Evolutionary conservation across 2,888 invertebrate genomes (phyloP).

Genomic region (Meloe dianella): DNA sequence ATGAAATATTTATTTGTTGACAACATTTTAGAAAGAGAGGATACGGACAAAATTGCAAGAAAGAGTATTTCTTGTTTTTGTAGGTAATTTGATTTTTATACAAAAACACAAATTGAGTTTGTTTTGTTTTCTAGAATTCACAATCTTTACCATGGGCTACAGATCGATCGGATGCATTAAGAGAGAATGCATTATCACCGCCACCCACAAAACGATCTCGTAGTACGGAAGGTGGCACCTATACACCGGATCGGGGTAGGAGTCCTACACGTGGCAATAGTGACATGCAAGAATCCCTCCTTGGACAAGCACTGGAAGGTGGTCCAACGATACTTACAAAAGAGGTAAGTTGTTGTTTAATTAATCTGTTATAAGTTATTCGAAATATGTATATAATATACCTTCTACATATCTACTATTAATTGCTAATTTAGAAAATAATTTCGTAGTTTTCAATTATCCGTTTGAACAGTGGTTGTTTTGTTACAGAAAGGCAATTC

Average conservation of each 20-base stretch:
- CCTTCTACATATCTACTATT: too few relatives aligned
- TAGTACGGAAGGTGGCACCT: slow-evolving; percentile 63
- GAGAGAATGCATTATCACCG: slow-evolving; percentile 66
- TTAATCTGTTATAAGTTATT: slow-evolving; percentile 10
- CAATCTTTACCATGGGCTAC: slow-evolving; percentile 70
- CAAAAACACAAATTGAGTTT: background rate
- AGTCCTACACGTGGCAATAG: slow-evolving; percentile 70
- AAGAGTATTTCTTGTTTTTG: too few relatives aligned
- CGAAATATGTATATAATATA: too few relatives aligned
- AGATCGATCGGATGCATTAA: slow-evolving; percentile 56
- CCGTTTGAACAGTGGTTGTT: slow-evolving; percentile 17
- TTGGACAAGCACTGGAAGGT: slow-evolving; percentile 80
- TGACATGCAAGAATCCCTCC: slow-evolving; percentile 73
- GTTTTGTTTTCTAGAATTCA: slow-evolving; percentile 60
- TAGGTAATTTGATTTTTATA: slow-evolving; percentile 11
- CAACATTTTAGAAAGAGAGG: slow-evolving; percentile 24
- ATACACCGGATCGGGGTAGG: slow-evolving; percentile 59
- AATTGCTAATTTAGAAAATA: too few relatives aligned
- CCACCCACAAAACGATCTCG: slow-evolving; percentile 76
- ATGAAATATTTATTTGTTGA: slow-evolving; percentile 36
- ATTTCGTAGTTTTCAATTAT: background rate
- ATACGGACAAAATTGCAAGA: slow-evolving; percentile 26
- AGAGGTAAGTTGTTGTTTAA: slow-evolving; percentile 42
- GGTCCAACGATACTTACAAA: slow-evolving; percentile 71
- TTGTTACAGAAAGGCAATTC: slow-evolving; percentile 61